These are phyloP conservation scores for Armadillidium nasatum DNA, from an alignment of 1,140 invertebrate genomes.

Conservation along the genomic window DNA sequence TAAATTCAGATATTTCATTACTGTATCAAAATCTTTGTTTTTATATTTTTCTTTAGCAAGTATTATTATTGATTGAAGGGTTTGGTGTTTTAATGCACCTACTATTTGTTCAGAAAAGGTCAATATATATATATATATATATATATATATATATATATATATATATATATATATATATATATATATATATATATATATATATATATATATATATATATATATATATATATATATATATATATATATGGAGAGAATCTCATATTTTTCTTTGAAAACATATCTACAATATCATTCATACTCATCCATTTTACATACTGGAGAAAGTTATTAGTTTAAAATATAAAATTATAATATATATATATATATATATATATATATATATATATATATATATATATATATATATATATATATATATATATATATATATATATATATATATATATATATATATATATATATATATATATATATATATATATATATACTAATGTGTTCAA, in stretches of 20 bases:
- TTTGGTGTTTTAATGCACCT: too few relatives aligned
- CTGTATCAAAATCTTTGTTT: too few relatives aligned
- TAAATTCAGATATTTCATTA: too few relatives aligned
- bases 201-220: constrained; percentile 1
- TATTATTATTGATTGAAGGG: too few relatives aligned
- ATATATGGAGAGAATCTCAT: not conserved
- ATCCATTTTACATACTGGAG: too few relatives aligned
- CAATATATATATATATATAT: constrained; percentile 15
- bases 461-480: not conserved
- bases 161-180: not conserved
- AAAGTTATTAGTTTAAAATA: too few relatives aligned
- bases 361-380: constrained; percentile 6
- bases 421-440: not conserved
- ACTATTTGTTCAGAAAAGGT: too few relatives aligned
- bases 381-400: not conserved
- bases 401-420: constrained; percentile 6
- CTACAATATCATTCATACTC: too few relatives aligned
- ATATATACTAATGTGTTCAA: not conserved
- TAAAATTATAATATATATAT: too few relatives aligned
- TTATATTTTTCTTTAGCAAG: too few relatives aligned
- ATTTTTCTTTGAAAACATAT: too few relatives aligned
- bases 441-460: constrained; percentile 1
- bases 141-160: constrained; percentile 1
- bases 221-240: constrained; percentile 14
- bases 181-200: constrained; percentile 13